phyloP scores from a whole-genome alignment of 2,888 invertebrate genomes.

The Heteromurus nitidus region DNA sequence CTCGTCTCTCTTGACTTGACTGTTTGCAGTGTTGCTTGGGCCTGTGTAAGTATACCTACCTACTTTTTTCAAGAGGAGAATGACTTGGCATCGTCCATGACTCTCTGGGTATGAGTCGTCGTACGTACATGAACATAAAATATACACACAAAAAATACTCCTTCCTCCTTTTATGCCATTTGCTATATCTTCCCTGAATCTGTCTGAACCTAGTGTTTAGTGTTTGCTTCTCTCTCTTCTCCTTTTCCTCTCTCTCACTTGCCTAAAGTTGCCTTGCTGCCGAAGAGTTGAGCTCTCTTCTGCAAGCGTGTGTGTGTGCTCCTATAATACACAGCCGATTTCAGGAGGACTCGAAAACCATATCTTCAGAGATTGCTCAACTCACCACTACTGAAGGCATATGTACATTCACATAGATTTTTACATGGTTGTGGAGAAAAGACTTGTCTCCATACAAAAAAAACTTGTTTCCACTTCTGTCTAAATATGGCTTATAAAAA shows the following conservation, averaged over 20 bases:
- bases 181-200: constrained; percentile 3
- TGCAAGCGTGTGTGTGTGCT: too few relatives aligned
- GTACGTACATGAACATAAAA: constrained; percentile 52
- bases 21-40: constrained; percentile 2
- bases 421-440: constrained; percentile 6
- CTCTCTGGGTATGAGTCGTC: constrained; percentile 45
- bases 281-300: neutral
- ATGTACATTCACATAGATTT: neutral
- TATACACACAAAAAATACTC: constrained; percentile 29
- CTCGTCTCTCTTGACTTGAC: neutral
- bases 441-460: constrained; percentile 26
- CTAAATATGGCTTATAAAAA: too few relatives aligned
- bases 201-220: neutral
- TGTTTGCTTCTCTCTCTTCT: neutral
- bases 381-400: constrained; percentile 43
- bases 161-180: constrained; percentile 21
- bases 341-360: constrained; percentile 1
- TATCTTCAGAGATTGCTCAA: constrained; percentile 46
- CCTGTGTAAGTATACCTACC: constrained; percentile 40
- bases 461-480: neutral
- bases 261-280: constrained; percentile 5
- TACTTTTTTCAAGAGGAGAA: constrained; percentile 55
- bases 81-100: constrained; percentile 60
- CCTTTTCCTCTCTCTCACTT: constrained; percentile 1
- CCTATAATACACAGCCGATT: constrained; percentile 1